phyloP scores from a whole-genome alignment of 2,797 vertebrate genomes.

The Lepidocolaptes lacrymiger region DNA sequence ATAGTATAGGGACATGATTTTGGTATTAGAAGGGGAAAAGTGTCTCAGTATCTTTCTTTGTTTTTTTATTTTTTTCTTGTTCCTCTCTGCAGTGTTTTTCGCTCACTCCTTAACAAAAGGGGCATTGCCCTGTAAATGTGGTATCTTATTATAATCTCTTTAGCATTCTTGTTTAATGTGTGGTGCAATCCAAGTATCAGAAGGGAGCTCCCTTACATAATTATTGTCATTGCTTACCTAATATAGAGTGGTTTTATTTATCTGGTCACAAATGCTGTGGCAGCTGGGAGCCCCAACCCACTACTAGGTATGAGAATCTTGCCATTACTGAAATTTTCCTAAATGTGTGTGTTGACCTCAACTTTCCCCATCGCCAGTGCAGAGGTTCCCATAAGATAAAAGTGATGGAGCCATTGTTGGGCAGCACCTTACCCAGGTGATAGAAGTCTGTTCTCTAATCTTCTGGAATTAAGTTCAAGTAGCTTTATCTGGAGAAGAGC shows the following conservation, averaged over 20 bases:
- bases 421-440: no score
- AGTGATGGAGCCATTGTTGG: accelerated
- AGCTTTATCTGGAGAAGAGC: background rate
- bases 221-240: background rate
- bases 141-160: background rate
- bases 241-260: background rate
- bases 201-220: background rate
- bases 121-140: background rate
- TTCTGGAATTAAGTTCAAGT: background rate
- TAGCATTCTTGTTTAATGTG: background rate
- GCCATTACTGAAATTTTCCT: background rate
- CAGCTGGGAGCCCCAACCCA: background rate
- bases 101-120: background rate
- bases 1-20: background rate
- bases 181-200: background rate
- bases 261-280: background rate
- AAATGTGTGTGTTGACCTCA: background rate
- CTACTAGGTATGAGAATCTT: background rate
- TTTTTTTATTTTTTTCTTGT: background rate
- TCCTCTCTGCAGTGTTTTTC: background rate
- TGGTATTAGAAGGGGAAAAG: background rate
- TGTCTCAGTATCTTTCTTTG: background rate
- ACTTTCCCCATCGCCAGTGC: background rate
- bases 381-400: background rate
- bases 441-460: background rate